Evolutionary conservation across 2,888 invertebrate species (phyloP), one percentile per base, ranked within the genome.

Genomic region (Trissoscelio sp.): DNA sequence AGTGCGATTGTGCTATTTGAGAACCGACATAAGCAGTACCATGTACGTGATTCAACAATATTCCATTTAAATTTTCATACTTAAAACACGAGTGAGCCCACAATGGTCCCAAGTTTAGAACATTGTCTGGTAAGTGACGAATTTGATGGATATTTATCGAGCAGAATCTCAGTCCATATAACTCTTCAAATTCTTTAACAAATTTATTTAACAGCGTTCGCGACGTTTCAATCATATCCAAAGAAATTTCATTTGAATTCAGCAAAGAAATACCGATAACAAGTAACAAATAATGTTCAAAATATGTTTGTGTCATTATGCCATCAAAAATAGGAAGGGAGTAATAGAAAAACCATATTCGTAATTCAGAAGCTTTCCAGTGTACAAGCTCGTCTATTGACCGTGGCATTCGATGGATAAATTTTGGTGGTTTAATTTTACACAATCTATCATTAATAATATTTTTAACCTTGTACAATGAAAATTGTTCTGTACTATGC

Each of bases 311-410:
- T 42, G 53, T 42, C 67, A 55, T 69, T 11, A 69, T 12, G 28
- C 12, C 44, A 42, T n/a, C n/a, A 55, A 69, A 55, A 12, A 53
- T 16, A 11, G 55, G 55, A 28, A 31, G 28, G 2, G 67, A 67
- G 34, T 57, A 70, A 34, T 46, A 58, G 16, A 46, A 58, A 9
- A 83, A 73, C 39, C 69, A 83, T n/a, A 28, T 55, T 58, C 83
- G 79, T 2, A 83, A 69, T 75, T 85, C 83, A 2, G 80, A 83
- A 6, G 83, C 80, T 62, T 85, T 83, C 83, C 80, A 85, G 62
- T 81, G 82, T 6, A 73, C 0, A 51, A 83, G 58, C 31, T 84
- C 80, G 12, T 73, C 42, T 16, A 81, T 39, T 20, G 48, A 39
- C 1, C 73, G 79, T 3, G 82, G 82, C 79, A 84, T 73, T 14